Evolutionary conservation across 2,113 vertebrate genomes (phyloP), one percentile per base, ranked within the genome.

Genomic region (Neodon shergylaensis): DNA sequence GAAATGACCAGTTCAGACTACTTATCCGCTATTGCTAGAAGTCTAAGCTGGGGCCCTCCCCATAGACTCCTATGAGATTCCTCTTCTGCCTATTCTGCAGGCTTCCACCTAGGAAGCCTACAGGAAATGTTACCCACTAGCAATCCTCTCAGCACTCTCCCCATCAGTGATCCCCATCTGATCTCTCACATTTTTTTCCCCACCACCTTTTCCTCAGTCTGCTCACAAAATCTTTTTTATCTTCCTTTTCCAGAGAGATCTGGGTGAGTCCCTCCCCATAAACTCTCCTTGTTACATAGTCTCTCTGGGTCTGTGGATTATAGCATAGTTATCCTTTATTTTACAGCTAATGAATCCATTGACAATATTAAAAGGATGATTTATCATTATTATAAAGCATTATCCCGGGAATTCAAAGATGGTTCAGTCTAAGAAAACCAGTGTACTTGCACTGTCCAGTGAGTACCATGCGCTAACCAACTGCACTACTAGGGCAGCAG

Each of bases 391-490:
- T 68, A 85, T 36, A 76, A 5, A 13, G 31, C 21, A 77, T 96
- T 82, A 70, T 31, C 33, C 68, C 19, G 82, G 52, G 78, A 95
- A 95, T 82, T 63, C 61, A 95, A 94, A 72, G 47, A 39, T 79
- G 22, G 49, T 22, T 97, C n/a, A 74, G 44, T 7, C 1, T 68
- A 72, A 88, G 82, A n/a, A 89, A 86, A 85, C 39, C 3, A 83
- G 28, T 66, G 14, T 16, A 63, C 22, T n/a, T 84, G 28, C 3
- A 33, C 47, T 52, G 47, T 52, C 14, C 7, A 19, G 7, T 21
- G 26, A 66, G 26, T 44, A 10, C 24, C 26, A 44, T 44, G 26
- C 3, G 61, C 39, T 44, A 84, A 31, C 26, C 61, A 65, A 44
- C 4, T 11, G 7, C 10, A 44, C 14, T 17, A 65, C 16, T 47